Percentiles rank a stretch among this genome's conserved stretches.
These are phyloP conservation scores for Pseudorectes ferrugineus DNA, from an alignment of 2,113 vertebrate genomes.

Conservation along the genomic window DNA sequence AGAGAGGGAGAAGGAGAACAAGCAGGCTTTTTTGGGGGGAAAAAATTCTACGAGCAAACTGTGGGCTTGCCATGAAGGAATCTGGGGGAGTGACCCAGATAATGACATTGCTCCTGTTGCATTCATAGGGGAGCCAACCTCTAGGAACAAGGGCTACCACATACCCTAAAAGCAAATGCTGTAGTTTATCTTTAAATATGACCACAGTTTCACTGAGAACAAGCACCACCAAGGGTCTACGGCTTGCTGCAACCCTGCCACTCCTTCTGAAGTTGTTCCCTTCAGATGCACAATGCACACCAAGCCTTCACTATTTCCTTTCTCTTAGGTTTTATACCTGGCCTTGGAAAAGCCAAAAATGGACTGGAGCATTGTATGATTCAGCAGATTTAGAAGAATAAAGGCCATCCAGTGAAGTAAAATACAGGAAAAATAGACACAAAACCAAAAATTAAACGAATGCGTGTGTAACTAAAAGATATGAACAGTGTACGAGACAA, in stretches of 20 bases:
- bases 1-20: neutral
- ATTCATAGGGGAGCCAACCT: neutral
- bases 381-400: neutral
- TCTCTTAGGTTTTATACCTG: neutral
- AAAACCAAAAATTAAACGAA: neutral
- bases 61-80: neutral
- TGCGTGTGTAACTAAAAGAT: neutral
- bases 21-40: fast-evolving
- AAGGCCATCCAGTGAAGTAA: neutral
- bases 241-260: neutral
- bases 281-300: neutral
- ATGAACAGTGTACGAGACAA: neutral
- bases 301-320: neutral
- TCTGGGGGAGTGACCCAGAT: neutral
- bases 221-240: neutral
- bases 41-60: neutral
- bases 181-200: neutral
- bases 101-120: neutral
- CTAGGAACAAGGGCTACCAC: neutral
- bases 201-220: neutral
- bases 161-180: neutral
- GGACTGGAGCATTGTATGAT: neutral
- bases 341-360: neutral
- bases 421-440: neutral
- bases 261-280: neutral